Evolutionary conservation across 1,140 invertebrate species (phyloP), one percentile per base, ranked within the genome.

Genomic region (Euglossa dilemma): DNA sequence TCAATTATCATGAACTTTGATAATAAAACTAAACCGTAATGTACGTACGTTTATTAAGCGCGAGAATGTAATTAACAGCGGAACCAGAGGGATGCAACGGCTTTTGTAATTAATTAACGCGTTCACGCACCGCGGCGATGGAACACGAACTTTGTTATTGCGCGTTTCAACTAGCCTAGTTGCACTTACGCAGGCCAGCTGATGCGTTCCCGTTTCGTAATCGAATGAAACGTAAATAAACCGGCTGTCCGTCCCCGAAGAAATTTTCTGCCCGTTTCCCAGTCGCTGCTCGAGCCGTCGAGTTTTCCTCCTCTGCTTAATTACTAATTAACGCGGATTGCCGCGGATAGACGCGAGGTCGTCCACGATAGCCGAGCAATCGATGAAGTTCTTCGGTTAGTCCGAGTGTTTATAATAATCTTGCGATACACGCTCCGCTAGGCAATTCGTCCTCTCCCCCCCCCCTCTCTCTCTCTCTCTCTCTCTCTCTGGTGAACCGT

Each of bases 41-140:
- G 16, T 16, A 52, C 9, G 50, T 52, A 16, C 50, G 16, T 16
- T 9, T 1, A 25, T 8, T 57, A 54, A 9, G 6, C 20, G 23
- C 14, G 69, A 82, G 25, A 28, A n/a, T n/a, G 64, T 85, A 85
- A 87, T 85, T 87, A 66, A 85, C 77, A 75, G 73, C 71, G 45
- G 20, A 25, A 25, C 23, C 59, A 61, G 71, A 73, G 66, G 50
- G 80, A 72, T 74, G 56, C 28, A 8, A 47, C 79, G 76, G 75
- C 67, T 84, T 89, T 74, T 79, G 78, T 89, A 89, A 89, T 89
- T 89, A 89, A 89, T 89, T 89, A 89, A 82, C 79, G 57, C 73
- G 70, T 81, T 73, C 52, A 75, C 63, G 73, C 63, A 70, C 12
- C 59, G 63, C 59, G 36, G 16, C 43, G 7, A 2, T 66, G 57